Percentiles rank a stretch among this genome's conserved stretches.
These are phyloP conservation scores for Porites divaricata DNA, from an alignment of 92 coral and sea anemone genomes.

Conservation along the genomic window DNA sequence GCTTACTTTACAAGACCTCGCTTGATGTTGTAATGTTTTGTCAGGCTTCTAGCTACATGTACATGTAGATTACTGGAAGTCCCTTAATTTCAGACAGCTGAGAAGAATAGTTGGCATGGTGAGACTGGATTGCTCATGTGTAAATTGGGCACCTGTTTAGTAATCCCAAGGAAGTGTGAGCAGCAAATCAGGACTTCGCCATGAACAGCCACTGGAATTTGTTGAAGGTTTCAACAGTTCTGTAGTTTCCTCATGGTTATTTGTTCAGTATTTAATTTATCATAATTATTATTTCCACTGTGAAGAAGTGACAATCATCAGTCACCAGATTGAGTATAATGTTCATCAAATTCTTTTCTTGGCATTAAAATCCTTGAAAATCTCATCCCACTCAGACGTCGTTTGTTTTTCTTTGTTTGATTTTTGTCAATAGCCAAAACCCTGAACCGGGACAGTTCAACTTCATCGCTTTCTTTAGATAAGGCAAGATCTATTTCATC, in stretches of 20 bases:
- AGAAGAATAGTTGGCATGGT: too few relatives aligned
- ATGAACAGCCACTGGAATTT: not conserved
- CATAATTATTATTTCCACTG: not conserved
- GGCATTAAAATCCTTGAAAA: slow-evolving; percentile 47
- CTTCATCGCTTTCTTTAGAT: slow-evolving; percentile 39
- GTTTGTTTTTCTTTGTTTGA: slow-evolving; percentile 75
- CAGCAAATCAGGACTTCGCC: too few relatives aligned
- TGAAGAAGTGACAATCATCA: not conserved
- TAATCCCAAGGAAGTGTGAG: too few relatives aligned
- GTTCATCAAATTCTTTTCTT: slow-evolving; percentile 47
- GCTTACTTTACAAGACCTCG: too few relatives aligned
- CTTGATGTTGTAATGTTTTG: too few relatives aligned
- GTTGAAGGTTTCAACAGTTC: not conserved
- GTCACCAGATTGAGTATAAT: slow-evolving; percentile 25
- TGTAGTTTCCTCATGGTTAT: not conserved
- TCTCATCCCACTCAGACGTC: slow-evolving; percentile 55
- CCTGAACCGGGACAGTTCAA: slow-evolving; percentile 53
- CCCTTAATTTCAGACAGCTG: too few relatives aligned
- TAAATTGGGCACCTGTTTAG: too few relatives aligned
- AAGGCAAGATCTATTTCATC: slow-evolving; percentile 52
- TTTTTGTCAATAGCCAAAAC: slow-evolving; percentile 49
- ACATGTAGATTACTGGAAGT: too few relatives aligned
- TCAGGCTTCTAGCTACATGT: too few relatives aligned
- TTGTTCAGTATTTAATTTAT: not conserved
- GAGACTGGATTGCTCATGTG: too few relatives aligned